phyloP scores from a whole-genome alignment of 2,797 vertebrate species.

The Sebastes kiyomatsui region DNA sequence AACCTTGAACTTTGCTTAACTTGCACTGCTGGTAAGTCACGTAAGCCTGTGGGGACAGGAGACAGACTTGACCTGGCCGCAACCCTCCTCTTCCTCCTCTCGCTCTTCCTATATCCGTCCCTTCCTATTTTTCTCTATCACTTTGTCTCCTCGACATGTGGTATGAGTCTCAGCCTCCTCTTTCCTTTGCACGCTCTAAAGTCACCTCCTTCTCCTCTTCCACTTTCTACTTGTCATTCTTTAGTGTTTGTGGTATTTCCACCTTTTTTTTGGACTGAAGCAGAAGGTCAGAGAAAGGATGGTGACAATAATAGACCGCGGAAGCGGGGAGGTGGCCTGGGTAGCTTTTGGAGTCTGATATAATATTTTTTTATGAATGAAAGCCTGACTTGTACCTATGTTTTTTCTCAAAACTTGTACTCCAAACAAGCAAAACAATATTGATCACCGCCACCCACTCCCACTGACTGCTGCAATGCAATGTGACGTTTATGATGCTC shows the following conservation, averaged over 20 bases:
- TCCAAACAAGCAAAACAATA: neutral
- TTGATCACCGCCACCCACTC: neutral
- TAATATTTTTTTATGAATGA: neutral
- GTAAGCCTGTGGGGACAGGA: slow-evolving; percentile 50
- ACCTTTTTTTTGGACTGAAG: neutral
- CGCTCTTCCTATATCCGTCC: slow-evolving; percentile 4
- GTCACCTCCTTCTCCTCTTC: neutral
- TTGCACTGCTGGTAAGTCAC: slow-evolving; percentile 38
- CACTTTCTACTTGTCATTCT: neutral
- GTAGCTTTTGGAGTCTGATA: too few relatives aligned
- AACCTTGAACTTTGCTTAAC: slow-evolving; percentile 58
- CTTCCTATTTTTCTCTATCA: slow-evolving; percentile 46
- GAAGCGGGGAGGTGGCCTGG: neutral
- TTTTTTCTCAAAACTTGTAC: neutral
- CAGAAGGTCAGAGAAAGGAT: neutral
- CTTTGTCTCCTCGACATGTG: slow-evolving; percentile 30
- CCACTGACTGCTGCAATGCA: neutral
- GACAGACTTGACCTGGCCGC: slow-evolving; percentile 33
- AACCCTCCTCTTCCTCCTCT: slow-evolving; percentile 9
- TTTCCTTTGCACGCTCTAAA: neutral
- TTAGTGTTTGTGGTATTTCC: neutral
- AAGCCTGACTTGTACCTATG: neutral
- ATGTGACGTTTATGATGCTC: neutral
- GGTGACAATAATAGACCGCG: neutral
- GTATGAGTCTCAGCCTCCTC: neutral